Base-by-base conservation (phyloP, 2,888 invertebrate genomes). In the Anticlea derivata region DNA sequence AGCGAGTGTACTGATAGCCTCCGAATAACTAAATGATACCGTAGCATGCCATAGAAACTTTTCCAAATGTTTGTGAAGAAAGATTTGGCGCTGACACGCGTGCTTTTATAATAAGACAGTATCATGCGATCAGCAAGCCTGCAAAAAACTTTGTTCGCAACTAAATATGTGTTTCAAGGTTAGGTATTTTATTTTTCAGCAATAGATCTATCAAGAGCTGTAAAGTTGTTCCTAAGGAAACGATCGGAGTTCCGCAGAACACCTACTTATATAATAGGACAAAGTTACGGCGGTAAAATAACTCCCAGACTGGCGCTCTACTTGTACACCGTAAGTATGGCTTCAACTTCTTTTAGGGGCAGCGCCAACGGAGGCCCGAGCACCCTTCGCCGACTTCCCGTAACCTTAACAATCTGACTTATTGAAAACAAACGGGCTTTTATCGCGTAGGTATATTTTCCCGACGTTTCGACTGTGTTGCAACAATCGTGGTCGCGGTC, bases 221-320 rank as follows among this genome's bases (percentile, higher is more conserved):
- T 97, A 70, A 93, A 92, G 73, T 85, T 85, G 20, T 96, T 98
- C 80, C 93, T 95, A 61, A 80, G 91, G 43, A 82, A 88, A 44
- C 91, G 95, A 68, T 94, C 95, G 11, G 91, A 93, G 59, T 97
- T 97, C 74, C 91, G 93, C 63, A 89, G 84, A 35, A 93, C 95
- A 0, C 95, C 97, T 0, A 89, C 96, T 24, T 97, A 97, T 75
- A 93, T 98, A 47, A 94, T 96, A 69, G 95, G 95, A 23, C 97
- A 98, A 83, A 97, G 97, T 44, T 98, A 98, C 77, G 98, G 98
- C 23, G 97, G 97, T 5, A 98, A 98, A 91, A 95, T 97, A 93
- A 94, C 95, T 7, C 86, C 89, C 7, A 71, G 88, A 65, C 62
- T 89, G 61, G 86, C 74, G 35, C 74, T 70, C 48, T 82, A 85